Base-by-base conservation (phyloP, 2,797 vertebrate species). In the Myotis findleyi region DNA sequence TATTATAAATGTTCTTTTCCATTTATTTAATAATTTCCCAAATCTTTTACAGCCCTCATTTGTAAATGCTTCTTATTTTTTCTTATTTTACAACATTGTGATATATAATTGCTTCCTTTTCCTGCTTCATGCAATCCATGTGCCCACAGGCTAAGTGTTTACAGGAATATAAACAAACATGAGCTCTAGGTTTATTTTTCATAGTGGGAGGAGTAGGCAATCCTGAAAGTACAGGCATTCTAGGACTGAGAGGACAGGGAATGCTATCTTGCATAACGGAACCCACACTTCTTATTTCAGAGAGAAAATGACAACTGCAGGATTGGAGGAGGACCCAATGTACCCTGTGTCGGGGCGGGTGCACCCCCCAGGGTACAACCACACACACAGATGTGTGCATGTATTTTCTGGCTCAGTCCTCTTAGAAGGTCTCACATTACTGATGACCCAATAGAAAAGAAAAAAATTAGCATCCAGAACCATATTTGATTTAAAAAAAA, bases 1-100 rank as follows among this genome's bases (percentile, higher is more conserved):
- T 69, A n/a, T 47, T 84, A 10, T 49, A 66, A 87, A 72, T 30
- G 25, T 64, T 53, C 12, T 72, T 11, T 83, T 64, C 5, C 12
- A 49, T 41, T 86, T 71, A 36, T 71, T 83, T 23, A 71, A 86
- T 80, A 72, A 64, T 64, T 86, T 72, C 20, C 64, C 17, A 79
- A 77, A 41, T 86, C 3, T n/a, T 77, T 57, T 87, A 75, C 69
- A 1, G 2, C 12, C 14, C 73, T 79, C 9, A 57, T 33, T 57
- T n/a, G 4, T 47, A 69, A 88, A 59, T 47, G 16, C 64, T 18
- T 33, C 30, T 66, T 18, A 66, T 33, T 66, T 33, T 71, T 76
- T 87, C 10, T 86, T 80, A 21, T 69, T 86, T 82, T 33, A n/a
- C 2, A 53, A 13, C 12, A 69, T 47, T 62, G 17, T 47, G 3